Conservation (phyloP, 2,888 invertebrate genomes). For the Panorpa germanica region DNA sequence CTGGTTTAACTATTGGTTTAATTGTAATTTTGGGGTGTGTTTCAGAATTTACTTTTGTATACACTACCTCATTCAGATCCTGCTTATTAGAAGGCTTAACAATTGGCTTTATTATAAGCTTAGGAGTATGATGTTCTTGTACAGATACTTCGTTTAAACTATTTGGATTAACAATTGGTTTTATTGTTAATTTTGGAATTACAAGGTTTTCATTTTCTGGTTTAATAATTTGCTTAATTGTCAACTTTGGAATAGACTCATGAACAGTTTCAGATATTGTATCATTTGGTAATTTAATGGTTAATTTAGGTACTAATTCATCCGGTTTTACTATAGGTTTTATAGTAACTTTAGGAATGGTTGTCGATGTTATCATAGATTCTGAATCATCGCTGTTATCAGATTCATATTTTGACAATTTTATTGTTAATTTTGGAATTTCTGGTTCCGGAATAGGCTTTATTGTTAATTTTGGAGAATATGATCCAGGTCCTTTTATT, state of each 20-base stretch:
- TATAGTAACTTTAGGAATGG: conserved; percentile 14
- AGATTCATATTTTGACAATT: conserved; percentile 23
- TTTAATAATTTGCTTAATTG: too few relatives aligned
- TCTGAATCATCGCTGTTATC: conserved; percentile 26
- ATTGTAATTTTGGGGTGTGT: conserved; percentile 27
- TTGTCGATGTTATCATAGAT: conserved; percentile 14
- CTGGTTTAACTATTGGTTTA: conserved; percentile 33
- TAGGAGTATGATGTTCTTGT: conserved; percentile 14
- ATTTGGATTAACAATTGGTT: conserved; percentile 22
- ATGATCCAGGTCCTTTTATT: too few relatives aligned
- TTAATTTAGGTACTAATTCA: conserved; percentile 26
- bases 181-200: conserved; percentile 26
- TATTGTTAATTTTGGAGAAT: too few relatives aligned
- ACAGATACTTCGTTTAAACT: conserved; percentile 15
- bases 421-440: conserved; percentile 31
- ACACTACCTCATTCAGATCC: neutral
- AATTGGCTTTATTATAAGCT: conserved; percentile 12
- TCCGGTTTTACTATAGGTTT: conserved; percentile 21
- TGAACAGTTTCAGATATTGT: conserved; percentile 30
- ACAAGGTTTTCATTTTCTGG: conserved; percentile 16
- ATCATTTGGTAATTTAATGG: conserved; percentile 30
- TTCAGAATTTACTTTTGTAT: neutral
- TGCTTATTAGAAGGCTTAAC: neutral
- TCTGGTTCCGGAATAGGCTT: conserved; percentile 9
- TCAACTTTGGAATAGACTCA: conserved; percentile 22